Evolutionary conservation across 2,888 invertebrate genomes (phyloP).

Genomic region (Cerastoderma edule): DNA sequence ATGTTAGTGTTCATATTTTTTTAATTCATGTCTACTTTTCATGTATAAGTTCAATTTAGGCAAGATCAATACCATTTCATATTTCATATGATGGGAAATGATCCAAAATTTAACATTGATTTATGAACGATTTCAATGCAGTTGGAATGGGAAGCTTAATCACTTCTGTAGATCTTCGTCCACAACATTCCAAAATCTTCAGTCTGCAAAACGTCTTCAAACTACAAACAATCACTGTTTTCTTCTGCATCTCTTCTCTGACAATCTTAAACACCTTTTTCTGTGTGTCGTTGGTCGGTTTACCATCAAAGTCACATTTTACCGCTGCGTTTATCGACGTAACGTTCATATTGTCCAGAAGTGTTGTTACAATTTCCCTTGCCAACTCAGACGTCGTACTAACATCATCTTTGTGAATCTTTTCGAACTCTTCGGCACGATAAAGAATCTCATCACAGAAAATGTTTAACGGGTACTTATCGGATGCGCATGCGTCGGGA

Average conservation of each 20-base stretch:
- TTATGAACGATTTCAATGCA: constrained; percentile 56
- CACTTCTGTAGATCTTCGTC: constrained; percentile 57
- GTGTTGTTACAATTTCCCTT: constrained; percentile 37
- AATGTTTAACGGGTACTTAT: constrained; percentile 61
- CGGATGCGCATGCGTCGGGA: constrained; percentile 58
- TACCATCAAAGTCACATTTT: constrained; percentile 38
- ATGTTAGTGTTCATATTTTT: no score
- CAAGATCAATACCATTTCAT: no score
- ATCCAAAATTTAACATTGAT: constrained; percentile 24
- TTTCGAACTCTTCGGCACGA: constrained; percentile 33
- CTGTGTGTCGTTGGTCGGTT: constrained; percentile 41
- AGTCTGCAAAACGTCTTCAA: constrained; percentile 63
- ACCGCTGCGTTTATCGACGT: constrained; percentile 41
- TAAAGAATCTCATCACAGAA: constrained; percentile 55
- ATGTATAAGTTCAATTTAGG: no score
- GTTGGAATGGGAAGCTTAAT: constrained; percentile 65
- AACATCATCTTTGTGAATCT: constrained; percentile 34
- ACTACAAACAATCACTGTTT: constrained; percentile 44
- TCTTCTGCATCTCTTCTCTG: constrained; percentile 50
- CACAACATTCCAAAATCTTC: constrained; percentile 59
- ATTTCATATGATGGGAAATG: no score
- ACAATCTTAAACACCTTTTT: constrained; percentile 49
- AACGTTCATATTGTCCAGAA: constrained; percentile 62
- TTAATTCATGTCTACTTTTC: no score
- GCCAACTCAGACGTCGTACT: constrained; percentile 33